Base-by-base conservation (phyloP, 2,888 invertebrate species). In the Carpatolechia fugitivella region DNA sequence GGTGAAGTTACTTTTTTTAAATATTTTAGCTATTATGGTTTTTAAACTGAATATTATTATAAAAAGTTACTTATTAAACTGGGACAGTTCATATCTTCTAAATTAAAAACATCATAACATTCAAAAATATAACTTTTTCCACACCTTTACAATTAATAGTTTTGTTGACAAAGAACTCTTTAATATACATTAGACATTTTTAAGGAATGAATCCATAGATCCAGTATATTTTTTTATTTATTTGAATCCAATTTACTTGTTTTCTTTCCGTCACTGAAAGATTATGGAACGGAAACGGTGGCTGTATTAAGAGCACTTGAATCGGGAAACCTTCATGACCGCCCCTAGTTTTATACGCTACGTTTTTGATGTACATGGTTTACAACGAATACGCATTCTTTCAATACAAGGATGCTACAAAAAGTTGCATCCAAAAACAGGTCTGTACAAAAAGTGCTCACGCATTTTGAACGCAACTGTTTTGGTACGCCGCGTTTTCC, bases 161-260 rank as follows among this genome's bases (percentile, higher is more conserved):
- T 41, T 57, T 55, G 24, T 54, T 24, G 40, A 18, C 13, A 6
- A 55, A 40, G 10, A 55, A 20, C 16, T 44, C 10, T 10, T 40
- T 16, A 40, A 10, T 7, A 40, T 16, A 16, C 10, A n/a, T 38
- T 7, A 14, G 31, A 49, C 24, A 7, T 31, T 7, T 8, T 16
- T 40, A 40, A 10, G 58, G 57, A 38, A 57, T 49, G 18, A 36
- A 48, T 18, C 54, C 52, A n/a, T 53, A 20, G 18, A 10, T 53
- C 54, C 54, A 54, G 14, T 38, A 29, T 14, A 54, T 38, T 38
- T 24, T 35, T 47, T 51, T 49, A 13, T 58, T 58, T 50, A 53
- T 52, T 53, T 58, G 55, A 29, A 58, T 55, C 58, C 58, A 55
- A 11, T 24, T 30, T 4, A 55, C 55, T 50, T 55, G 52, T 49